Percentiles rank a stretch among this genome's conserved stretches.
These are phyloP conservation scores for Anodontia alba DNA, from an alignment of 2,888 invertebrate genomes.

Conservation along the genomic window DNA sequence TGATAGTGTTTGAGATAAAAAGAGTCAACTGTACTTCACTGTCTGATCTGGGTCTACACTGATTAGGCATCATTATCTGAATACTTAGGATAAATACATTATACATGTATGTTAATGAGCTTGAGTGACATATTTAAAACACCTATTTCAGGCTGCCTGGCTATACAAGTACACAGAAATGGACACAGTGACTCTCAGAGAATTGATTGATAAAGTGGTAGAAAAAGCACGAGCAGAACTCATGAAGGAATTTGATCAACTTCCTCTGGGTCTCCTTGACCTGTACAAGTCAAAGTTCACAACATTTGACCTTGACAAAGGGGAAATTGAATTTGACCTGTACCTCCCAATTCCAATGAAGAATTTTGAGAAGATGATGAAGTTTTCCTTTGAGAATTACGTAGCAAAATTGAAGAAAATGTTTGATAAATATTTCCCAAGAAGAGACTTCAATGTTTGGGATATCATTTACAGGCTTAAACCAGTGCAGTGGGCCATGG, in stretches of 20 bases:
- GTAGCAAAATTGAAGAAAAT: conserved; percentile 50
- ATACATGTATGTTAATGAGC: too few species aligned
- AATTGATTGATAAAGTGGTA: conserved; percentile 53
- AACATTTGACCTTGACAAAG: conserved; percentile 78
- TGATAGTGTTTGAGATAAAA: too few species aligned
- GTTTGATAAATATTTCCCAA: conserved; percentile 63
- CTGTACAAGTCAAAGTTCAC: conserved; percentile 77
- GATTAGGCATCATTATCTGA: too few species aligned
- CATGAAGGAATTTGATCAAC: conserved; percentile 64
- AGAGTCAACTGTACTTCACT: too few species aligned
- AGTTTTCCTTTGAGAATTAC: conserved; percentile 59
- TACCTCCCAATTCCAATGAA: conserved; percentile 74
- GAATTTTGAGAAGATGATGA: conserved; percentile 70
- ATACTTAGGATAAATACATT: too few species aligned
- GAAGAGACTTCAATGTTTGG: conserved; percentile 87
- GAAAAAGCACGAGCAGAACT: conserved; percentile 58
- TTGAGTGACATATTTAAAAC: too few species aligned
- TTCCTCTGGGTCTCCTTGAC: conserved; percentile 70
- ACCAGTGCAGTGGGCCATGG: conserved; percentile 88
- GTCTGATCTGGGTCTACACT: too few species aligned
- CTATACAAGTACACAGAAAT: conserved; percentile 72
- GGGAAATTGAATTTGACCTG: conserved; percentile 80
- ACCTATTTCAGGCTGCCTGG: conserved; percentile 65
- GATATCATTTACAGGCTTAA: conserved; percentile 91
- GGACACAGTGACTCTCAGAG: conserved; percentile 57